phyloP scores from a whole-genome alignment of 2,113 vertebrate genomes.

The Nettapus auritus region DNA sequence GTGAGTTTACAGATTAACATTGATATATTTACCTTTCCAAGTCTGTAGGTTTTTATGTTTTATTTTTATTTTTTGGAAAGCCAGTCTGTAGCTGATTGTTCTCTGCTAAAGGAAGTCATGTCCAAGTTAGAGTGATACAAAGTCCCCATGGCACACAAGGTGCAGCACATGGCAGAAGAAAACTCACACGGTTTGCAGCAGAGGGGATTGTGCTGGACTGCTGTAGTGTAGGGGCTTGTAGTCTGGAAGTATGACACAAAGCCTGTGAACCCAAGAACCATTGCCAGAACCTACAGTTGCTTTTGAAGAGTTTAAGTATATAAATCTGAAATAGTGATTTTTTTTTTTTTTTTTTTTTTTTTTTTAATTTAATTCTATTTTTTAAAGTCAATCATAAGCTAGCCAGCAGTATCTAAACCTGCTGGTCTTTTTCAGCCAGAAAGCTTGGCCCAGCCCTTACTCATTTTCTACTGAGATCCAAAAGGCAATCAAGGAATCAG shows the following conservation, averaged over 20 bases:
- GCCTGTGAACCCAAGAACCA: neutral
- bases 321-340: neutral
- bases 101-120: neutral
- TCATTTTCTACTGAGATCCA: neutral
- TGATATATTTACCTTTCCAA: neutral
- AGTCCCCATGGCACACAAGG: rapidly evolving
- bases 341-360: neutral
- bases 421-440: neutral
- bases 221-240: neutral
- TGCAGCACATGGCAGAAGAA: neutral
- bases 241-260: neutral
- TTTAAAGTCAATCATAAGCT: neutral
- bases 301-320: neutral
- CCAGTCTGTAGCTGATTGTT: neutral
- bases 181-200: rapidly evolving
- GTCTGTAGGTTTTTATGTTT: neutral
- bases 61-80: neutral
- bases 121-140: neutral
- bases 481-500: neutral
- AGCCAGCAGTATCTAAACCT: neutral
- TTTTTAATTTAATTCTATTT: neutral
- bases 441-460: neutral
- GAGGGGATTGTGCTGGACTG: neutral
- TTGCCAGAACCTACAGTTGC: neutral
- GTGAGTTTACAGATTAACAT: neutral